Conservation (phyloP, 2,797 vertebrate species). For the Phataginus tetradactyla region DNA sequence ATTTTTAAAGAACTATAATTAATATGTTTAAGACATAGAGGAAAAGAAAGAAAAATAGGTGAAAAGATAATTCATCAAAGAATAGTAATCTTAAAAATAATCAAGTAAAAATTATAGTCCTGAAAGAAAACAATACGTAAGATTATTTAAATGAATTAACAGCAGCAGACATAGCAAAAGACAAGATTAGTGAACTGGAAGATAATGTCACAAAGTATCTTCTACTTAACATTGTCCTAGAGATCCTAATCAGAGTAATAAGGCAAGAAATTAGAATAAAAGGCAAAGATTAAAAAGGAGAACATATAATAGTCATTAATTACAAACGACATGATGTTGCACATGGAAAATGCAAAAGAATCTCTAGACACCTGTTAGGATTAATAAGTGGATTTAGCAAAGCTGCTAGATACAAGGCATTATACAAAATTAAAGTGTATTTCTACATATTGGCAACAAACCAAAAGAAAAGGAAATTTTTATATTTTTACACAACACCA, state of each 20-base stretch:
- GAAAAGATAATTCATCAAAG: not conserved
- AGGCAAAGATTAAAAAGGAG: not conserved
- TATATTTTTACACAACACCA: not conserved
- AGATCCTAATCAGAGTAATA: not conserved
- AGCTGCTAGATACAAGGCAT: not conserved
- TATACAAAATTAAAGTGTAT: not conserved
- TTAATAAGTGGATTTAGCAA: not conserved
- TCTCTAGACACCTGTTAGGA: not conserved
- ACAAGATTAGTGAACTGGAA: not conserved
- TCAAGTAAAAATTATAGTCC: not conserved
- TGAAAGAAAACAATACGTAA: not conserved
- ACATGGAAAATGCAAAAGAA: not conserved
- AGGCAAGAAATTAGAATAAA: slow-evolving; percentile 11
- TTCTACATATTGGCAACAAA: not conserved
- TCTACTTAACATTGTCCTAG: not conserved
- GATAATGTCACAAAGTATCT: not conserved
- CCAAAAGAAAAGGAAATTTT: not conserved
- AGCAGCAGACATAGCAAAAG: not conserved
- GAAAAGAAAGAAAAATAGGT: not conserved
- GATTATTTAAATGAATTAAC: not conserved
- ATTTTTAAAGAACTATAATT: not conserved
- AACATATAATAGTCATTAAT: not conserved
- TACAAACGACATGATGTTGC: not conserved
- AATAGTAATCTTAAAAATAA: not conserved
- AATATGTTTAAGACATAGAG: not conserved